Evolutionary conservation across 1,140 invertebrate genomes (phyloP).

Genomic region (Lasioglossum albipes): DNA sequence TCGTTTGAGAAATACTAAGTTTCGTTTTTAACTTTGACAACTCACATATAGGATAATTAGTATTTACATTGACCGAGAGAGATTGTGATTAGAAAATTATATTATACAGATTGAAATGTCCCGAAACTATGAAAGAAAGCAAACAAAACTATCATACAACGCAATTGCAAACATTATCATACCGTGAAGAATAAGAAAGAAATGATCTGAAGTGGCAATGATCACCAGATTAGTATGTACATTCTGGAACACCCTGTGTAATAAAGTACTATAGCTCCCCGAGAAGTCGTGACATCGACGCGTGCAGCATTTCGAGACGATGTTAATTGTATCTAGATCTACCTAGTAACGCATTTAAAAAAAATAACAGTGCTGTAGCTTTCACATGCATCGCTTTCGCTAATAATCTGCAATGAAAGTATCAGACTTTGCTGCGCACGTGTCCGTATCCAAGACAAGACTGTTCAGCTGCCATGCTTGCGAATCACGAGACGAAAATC

Average conservation of each 20-base stretch:
- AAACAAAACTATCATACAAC: too few species aligned
- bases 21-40: too few species aligned
- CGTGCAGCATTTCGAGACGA: slow-evolving; percentile 8
- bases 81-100: not conserved
- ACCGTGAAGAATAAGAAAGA: too few species aligned
- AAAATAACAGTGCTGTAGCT: not conserved
- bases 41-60: too few species aligned
- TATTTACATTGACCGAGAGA: not conserved
- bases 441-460: not conserved
- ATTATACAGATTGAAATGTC: not conserved
- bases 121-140: not conserved
- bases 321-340: slow-evolving; percentile 20
- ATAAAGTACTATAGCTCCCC: not conserved
- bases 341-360: not conserved
- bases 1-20: too few species aligned
- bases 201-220: too few species aligned
- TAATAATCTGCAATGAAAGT: not conserved
- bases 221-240: not conserved
- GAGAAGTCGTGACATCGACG: not conserved
- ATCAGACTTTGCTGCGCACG: not conserved
- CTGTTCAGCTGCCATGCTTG: not conserved
- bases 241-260: not conserved
- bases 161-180: too few species aligned
- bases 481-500: not conserved
- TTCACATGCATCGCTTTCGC: slow-evolving; percentile 16